A percentile compares a stretch with the other conserved stretches of the same genome.
These are phyloP conservation scores for Didymodactylos carnosus DNA, from an alignment of 2,888 invertebrate genomes.

Conservation along the genomic window DNA sequence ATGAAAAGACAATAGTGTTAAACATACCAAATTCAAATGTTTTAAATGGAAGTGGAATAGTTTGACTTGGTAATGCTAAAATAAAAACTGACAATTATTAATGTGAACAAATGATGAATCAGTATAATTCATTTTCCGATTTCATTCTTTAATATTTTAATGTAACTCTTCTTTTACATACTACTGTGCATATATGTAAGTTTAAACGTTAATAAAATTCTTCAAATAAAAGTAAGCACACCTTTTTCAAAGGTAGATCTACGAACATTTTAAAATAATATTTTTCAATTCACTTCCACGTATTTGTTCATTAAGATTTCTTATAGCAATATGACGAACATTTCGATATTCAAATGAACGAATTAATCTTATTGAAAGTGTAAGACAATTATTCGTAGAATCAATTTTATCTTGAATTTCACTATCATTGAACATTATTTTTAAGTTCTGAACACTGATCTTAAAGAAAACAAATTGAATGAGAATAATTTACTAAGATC, in stretches of 20 bases:
- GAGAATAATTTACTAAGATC: no score
- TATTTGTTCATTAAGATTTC: slow-evolving; percentile 18
- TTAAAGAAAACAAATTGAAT: no score
- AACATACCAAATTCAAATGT: slow-evolving; percentile 22
- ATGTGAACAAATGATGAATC: neutral
- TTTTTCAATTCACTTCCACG: neutral
- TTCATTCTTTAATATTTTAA: no score
- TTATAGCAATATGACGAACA: slow-evolving; percentile 25
- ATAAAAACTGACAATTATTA: neutral
- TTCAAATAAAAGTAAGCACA: neutral
- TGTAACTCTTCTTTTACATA: no score
- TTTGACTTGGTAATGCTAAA: slow-evolving; percentile 15
- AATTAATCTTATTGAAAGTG: slow-evolving; percentile 25
- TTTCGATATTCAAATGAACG: slow-evolving; percentile 29
- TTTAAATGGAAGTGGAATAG: slow-evolving; percentile 25
- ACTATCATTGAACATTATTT: no score
- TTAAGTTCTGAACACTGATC: no score
- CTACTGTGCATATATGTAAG: no score
- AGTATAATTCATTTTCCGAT: no score
- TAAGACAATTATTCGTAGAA: no score
- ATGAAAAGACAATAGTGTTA: neutral
- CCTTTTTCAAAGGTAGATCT: neutral
- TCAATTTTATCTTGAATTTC: no score
- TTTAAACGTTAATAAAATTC: no score
- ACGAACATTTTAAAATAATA: slow-evolving; percentile 12